These are phyloP conservation scores for Epirrita christyi DNA, from an alignment of 2,888 invertebrate species.

Conservation along the genomic window DNA sequence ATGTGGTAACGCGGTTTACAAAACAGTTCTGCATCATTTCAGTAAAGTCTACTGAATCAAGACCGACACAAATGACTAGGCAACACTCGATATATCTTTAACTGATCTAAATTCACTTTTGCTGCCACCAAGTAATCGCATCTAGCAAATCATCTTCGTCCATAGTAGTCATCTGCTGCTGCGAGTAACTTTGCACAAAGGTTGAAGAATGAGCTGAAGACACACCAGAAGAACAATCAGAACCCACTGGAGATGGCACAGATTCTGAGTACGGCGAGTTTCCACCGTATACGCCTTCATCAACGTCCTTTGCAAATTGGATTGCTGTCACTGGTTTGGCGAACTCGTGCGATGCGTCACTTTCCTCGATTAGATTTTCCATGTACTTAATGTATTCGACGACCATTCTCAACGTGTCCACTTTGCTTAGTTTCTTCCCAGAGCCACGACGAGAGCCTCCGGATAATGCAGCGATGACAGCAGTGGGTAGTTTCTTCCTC, in stretches of 20 bases:
- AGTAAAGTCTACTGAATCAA: background rate
- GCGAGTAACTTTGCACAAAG: constrained; percentile 52
- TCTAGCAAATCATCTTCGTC: constrained; percentile 94
- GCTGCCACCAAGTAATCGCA: constrained; percentile 92
- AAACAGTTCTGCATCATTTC: background rate
- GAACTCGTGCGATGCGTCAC: constrained; percentile 80
- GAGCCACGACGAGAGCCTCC: constrained; percentile 89
- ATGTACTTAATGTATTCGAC: constrained; percentile 95
- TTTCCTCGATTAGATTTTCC: constrained; percentile 90
- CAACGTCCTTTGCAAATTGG: constrained; percentile 50
- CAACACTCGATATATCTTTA: constrained; percentile 13
- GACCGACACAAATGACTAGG: constrained; percentile 61
- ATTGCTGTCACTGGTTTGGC: constrained; percentile 43
- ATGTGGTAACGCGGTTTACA: constrained; percentile 29
- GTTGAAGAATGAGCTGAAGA: constrained; percentile 68
- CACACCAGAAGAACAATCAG: constrained; percentile 86
- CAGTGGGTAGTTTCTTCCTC: constrained; percentile 92
- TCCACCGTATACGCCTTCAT: constrained; percentile 70
- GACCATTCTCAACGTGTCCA: constrained; percentile 95
- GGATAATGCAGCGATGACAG: constrained; percentile 88
- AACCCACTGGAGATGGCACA: constrained; percentile 88
- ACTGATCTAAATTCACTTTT: constrained; percentile 66
- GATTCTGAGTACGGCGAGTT: constrained; percentile 76
- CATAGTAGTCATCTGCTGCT: constrained; percentile 86
- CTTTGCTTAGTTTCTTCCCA: constrained; percentile 94